Evolutionary conservation across 2,797 vertebrate genomes (phyloP).

Genomic region (Aplochiton taeniatus): DNA sequence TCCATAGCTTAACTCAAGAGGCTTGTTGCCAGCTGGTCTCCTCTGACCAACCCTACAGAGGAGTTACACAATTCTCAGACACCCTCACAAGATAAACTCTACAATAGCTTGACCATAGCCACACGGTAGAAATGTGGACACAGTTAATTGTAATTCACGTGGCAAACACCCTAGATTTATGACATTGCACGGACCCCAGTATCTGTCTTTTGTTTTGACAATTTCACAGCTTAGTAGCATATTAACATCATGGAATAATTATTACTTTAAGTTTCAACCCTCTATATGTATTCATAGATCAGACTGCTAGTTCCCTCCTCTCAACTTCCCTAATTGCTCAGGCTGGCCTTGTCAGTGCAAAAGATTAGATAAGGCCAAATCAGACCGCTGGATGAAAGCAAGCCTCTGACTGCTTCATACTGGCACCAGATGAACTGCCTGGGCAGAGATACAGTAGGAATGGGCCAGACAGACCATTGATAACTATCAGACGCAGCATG

Average conservation of each 20-base stretch:
- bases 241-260: too few relatives aligned
- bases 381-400: conserved; percentile 9
- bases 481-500: background rate
- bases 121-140: too few relatives aligned
- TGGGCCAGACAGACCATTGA: conserved; percentile 7
- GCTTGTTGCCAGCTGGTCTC: background rate
- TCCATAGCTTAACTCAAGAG: conserved; percentile 4
- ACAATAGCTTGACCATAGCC: too few relatives aligned
- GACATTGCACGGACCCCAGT: too few relatives aligned
- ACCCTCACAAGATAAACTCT: too few relatives aligned
- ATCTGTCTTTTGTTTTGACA: too few relatives aligned
- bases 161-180: too few relatives aligned
- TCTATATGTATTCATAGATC: background rate
- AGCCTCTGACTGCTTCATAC: conserved; percentile 1
- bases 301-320: background rate
- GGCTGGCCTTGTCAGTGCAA: background rate
- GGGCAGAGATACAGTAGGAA: background rate
- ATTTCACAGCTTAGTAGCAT: too few relatives aligned
- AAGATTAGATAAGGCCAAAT: conserved; percentile 9
- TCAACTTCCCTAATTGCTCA: background rate
- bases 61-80: background rate
- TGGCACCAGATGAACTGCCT: conserved; percentile 7
- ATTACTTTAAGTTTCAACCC: background rate
- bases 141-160: too few relatives aligned
- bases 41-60: background rate